Percentiles rank a stretch among this genome's conserved stretches.
Conservation (phyloP, 2,888 invertebrate species). For the Drosophila trichaetosa region DNA sequence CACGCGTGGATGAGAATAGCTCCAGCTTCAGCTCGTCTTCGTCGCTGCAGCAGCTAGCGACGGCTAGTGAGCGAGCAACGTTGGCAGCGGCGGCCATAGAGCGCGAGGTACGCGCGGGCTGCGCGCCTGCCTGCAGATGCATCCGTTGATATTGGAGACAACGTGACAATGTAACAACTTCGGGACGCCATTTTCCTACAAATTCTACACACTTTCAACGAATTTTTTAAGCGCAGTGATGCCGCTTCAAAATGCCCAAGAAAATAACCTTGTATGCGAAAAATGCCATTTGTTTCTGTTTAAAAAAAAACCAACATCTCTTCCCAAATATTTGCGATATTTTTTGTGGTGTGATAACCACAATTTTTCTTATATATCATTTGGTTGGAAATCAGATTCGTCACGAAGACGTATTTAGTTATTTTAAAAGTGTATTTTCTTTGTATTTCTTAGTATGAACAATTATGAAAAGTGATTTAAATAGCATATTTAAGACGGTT, state of each 20-base stretch:
- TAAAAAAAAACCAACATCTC: constrained; percentile 1
- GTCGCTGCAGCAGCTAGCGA: background rate
- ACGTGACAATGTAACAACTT: constrained; percentile 5
- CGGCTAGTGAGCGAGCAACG: constrained; percentile 6
- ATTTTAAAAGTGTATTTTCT: background rate
- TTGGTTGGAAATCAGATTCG: constrained; percentile 20
- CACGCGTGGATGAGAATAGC: background rate
- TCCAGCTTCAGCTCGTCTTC: constrained; percentile 14
- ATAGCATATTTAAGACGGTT: constrained; percentile 6
- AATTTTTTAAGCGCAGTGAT: constrained; percentile 28
- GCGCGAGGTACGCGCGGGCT: constrained; percentile 14
- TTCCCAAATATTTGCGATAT: constrained; percentile 12
- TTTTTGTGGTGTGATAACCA: constrained; percentile 1
- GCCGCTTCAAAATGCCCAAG: constrained; percentile 38
- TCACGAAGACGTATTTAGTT: background rate
- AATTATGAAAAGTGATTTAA: constrained; percentile 37
- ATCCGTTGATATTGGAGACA: constrained; percentile 13
- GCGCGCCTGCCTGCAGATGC: constrained; percentile 12
- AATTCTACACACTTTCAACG: constrained; percentile 3
- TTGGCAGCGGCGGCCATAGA: constrained; percentile 11
- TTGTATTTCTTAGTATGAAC: constrained; percentile 16
- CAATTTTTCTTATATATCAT: constrained; percentile 8
- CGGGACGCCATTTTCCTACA: constrained; percentile 18
- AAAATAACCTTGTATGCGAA: constrained; percentile 44
- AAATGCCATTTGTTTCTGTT: constrained; percentile 52